Base-by-base conservation (phyloP, 1,140 invertebrate genomes). In the Sycophila sp. region DNA sequence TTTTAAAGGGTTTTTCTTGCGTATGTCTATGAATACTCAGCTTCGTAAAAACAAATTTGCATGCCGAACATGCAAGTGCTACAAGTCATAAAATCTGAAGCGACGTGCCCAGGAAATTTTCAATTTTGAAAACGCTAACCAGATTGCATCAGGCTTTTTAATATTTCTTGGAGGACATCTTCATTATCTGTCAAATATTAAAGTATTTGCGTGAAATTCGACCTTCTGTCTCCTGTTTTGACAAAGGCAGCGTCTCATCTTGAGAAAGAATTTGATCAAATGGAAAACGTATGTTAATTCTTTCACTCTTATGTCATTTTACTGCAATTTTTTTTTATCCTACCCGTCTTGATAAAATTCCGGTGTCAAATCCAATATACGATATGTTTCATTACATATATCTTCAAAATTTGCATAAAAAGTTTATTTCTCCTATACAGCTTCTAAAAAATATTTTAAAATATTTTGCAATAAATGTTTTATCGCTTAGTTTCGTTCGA, bases 21-120 rank as follows among this genome's bases (percentile, higher is more conserved):
- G 49, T 17, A 55, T 8, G 38, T 58, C 55, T 24, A 40, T 38
- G 55, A 36, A 58, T 55, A 40, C 19, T 40, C 36, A 38, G 55
- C 22, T 8, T 24, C 34, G 40, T 58, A 58, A 58, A 56, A 40
- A 58, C 36, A 19, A 58, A 58, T 58, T 58, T 58, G 36, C 22
- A 17, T 58, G 36, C 32, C 24, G 40, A 58, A 58, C 55, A 58
- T 6, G 32, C 30, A 36, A 22, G 30, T 26, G 11, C 28, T 32
- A 30, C 28, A 30, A 55, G 51, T 55, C 51, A n/a, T 55, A 55
- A 55, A 55, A 55, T 32, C 28, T 32, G 28, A 5, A 55, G 28
- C 30, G 13, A 32, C 51, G 28, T 55, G 49, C 49, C 19, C 5
- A 30, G 30, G 11, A 55, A 55, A 55, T 55, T 55, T 55, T 55